Evolutionary conservation across 2,113 vertebrate species (phyloP), one percentile per base, ranked within the genome.

Genomic region (Grammatotria lemairii): DNA sequence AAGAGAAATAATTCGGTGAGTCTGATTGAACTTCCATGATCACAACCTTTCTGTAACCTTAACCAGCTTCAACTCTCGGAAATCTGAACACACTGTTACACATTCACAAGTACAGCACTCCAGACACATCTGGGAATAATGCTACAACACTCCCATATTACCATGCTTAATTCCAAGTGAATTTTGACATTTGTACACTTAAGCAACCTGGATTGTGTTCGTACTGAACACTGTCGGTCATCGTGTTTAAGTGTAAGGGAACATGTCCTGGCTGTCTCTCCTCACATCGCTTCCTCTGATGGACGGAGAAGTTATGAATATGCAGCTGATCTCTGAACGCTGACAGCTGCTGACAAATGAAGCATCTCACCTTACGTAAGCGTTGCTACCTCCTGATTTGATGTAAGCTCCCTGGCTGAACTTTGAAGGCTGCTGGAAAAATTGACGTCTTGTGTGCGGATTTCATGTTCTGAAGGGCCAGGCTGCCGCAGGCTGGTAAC

Each of bases 281-380:
- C 63, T 70, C 58, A 79, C 58, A 63, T 91, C 82, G 12, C 82
- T 82, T 70, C 57, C 60, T 83, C 55, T 90, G 91, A 91, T 81
- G 45, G 86, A 92, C 42, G 8, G 28, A 70, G 63, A 38, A 53
- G 80, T 91, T 87, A 89, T 90, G 88, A 92, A 90, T 91, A 91
- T 91, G 90, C 78, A 87, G 85, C 73, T 86, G 86, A 68, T 81
- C 73, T 54, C 47, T 88, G 45, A 38, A 33, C 38, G 65, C 70
- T 58, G 68, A 79, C n/a, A 70, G 40, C 47, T 17, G n/a, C 80
- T 91, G 93, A 90, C 73, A 65, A 88, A 90, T 87, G 78, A 63
- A 87, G 81, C 54, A 16, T 49, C 55, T 94, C 91, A 84, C 91
- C 88, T 91, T 85, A 81, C 84, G 53, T 38, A 54, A 33, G 35